Conservation (phyloP, 2,888 invertebrate genomes). For the Abscondita cerata region DNA sequence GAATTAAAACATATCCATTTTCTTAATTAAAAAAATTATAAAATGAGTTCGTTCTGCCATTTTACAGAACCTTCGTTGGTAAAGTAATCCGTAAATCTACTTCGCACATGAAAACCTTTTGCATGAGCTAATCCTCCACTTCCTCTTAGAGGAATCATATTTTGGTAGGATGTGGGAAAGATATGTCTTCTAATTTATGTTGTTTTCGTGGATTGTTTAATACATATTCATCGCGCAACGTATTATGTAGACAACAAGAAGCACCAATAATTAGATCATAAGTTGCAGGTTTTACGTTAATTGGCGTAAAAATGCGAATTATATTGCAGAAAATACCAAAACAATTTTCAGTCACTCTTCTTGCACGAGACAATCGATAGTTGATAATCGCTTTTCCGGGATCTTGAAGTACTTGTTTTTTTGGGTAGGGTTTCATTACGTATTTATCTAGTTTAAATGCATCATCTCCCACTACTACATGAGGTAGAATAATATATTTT, state of each 20-base stretch:
- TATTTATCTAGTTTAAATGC: too few species aligned
- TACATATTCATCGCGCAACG: background rate
- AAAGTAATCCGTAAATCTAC: background rate
- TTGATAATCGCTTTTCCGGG: too few species aligned
- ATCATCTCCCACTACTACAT: conserved; percentile 2
- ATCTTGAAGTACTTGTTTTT: background rate
- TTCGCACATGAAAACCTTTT: background rate
- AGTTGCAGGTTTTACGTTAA: conserved; percentile 1
- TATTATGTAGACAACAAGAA: background rate
- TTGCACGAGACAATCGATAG: too few species aligned
- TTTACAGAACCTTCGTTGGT: background rate
- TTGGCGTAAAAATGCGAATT: conserved; percentile 4
- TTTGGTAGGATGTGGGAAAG: background rate
- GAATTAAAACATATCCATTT: background rate
- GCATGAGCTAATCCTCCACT: background rate
- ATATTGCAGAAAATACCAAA: conserved; percentile 1
- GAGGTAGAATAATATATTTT: conserved; percentile 2
- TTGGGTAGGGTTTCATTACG: too few species aligned
- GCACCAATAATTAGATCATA: background rate
- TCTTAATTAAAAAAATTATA: background rate
- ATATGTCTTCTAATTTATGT: conserved; percentile 2
- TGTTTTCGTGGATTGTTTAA: conserved; percentile 1
- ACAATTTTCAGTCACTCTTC: too few species aligned
- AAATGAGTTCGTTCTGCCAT: background rate
- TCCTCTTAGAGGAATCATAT: background rate